Evolutionary conservation across 2,888 invertebrate genomes (phyloP).

Genomic region (Drosophila phalerata): DNA sequence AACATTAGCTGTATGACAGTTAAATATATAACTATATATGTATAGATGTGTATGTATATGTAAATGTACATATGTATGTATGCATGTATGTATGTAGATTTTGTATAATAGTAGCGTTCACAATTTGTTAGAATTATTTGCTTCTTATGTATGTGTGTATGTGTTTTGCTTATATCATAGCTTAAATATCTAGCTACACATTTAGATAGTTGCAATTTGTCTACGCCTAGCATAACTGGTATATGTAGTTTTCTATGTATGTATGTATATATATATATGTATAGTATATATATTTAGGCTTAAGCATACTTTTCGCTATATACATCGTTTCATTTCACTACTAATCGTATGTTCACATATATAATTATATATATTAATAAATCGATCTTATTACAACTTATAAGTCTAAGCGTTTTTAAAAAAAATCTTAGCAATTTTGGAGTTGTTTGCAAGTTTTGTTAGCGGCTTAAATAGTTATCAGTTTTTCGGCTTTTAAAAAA

Average conservation of each 20-base stretch:
- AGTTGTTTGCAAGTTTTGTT: constrained; percentile 43
- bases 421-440: constrained; percentile 65
- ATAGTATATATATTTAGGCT: constrained; percentile 41
- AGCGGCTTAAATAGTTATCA: constrained; percentile 63
- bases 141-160: constrained; percentile 36
- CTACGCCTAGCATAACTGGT: constrained; percentile 81
- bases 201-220: constrained; percentile 71
- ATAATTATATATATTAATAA: constrained; percentile 19
- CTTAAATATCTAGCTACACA: constrained; percentile 54
- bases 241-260: constrained; percentile 55
- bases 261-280: constrained; percentile 41
- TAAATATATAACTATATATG: constrained; percentile 52
- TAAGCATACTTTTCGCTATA: constrained; percentile 52
- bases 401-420: constrained; percentile 45
- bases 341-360: constrained; percentile 30
- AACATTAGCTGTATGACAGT: constrained; percentile 67
- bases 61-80: constrained; percentile 38
- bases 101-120: constrained; percentile 62
- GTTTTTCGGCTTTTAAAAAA: constrained; percentile 62
- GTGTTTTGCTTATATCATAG: constrained; percentile 34
- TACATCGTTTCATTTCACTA: constrained; percentile 67
- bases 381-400: constrained; percentile 42
- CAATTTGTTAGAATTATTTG: constrained; percentile 66
- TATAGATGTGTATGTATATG: constrained; percentile 28
- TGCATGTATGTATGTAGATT: constrained; percentile 42